These are phyloP conservation scores for Bolinopsis microptera DNA, from an alignment of 37 sponge, comb jelly and placozoan species.

Conservation along the genomic window DNA sequence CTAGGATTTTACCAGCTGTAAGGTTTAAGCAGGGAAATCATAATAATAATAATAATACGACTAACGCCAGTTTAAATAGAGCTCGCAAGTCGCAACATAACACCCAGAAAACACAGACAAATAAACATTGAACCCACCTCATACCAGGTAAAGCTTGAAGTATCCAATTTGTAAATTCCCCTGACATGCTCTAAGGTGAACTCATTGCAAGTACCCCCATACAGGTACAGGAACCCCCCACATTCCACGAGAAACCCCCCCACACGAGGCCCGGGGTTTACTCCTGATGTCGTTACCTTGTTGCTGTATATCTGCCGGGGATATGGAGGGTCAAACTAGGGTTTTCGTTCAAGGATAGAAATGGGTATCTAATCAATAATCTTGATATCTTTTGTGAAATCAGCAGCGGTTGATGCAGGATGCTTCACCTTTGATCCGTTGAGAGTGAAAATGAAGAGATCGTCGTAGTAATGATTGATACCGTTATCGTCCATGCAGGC, in stretches of 20 bases:
- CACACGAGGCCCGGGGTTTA: conserved; percentile 34
- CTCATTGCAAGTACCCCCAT: conserved; percentile 61
- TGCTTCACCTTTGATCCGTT: neutral
- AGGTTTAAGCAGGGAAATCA: no score
- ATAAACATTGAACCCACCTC: conserved; percentile 24
- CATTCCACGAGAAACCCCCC: neutral
- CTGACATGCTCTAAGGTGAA: neutral
- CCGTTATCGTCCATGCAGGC: conserved; percentile 16
- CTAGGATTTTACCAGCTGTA: no score
- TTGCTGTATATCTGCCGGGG: conserved; percentile 29
- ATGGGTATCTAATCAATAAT: no score
- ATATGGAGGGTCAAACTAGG: no score
- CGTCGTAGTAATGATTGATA: conserved; percentile 9
- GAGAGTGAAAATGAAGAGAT: neutral
- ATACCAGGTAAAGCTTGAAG: neutral
- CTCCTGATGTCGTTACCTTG: neutral
- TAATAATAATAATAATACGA: no score
- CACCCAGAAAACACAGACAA: no score
- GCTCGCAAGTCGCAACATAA: no score
- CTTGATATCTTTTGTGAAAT: no score
- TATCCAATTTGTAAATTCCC: conserved; percentile 32
- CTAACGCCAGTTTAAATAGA: no score
- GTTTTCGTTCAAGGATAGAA: no score
- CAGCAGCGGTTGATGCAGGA: no score
- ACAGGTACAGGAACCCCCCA: conserved; percentile 16